Percentiles rank a stretch among this genome's conserved stretches.
phyloP scores from a whole-genome alignment of 2,113 vertebrate species.

The Mormoops blainvillei region DNA sequence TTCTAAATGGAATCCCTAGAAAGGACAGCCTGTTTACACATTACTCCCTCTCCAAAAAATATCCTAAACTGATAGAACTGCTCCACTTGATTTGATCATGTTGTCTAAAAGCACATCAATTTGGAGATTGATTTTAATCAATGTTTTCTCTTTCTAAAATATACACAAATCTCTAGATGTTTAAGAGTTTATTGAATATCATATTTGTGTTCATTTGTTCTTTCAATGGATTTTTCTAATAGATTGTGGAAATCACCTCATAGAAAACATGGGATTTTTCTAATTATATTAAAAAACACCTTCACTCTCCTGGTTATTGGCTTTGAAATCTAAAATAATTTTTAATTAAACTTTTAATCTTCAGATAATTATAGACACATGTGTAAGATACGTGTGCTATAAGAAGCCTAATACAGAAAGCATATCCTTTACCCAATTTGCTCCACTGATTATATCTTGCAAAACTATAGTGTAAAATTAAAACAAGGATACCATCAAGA shows the following conservation, averaged over 20 bases:
- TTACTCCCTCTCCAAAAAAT: not conserved
- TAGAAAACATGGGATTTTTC: not conserved
- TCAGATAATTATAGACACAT: not conserved
- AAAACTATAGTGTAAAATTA: not conserved
- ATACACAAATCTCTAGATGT: not conserved
- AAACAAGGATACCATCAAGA: not conserved
- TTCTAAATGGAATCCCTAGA: not conserved
- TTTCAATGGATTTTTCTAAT: not conserved
- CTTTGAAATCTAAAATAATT: constrained; percentile 16
- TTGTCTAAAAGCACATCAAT: not conserved
- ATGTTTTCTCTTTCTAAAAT: not conserved
- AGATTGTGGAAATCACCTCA: not conserved
- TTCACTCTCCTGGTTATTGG: not conserved
- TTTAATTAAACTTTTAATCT: constrained; percentile 32
- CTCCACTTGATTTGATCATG: not conserved
- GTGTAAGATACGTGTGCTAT: not conserved
- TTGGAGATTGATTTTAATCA: not conserved
- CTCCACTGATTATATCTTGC: not conserved
- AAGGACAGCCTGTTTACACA: not conserved
- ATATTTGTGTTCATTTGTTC: not conserved
- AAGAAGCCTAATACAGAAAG: not conserved
- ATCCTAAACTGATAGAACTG: not conserved
- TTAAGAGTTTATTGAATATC: not conserved
- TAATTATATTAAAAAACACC: not conserved
- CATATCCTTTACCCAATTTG: not conserved